Evolutionary conservation across 2,888 invertebrate genomes (phyloP), one percentile per base, ranked within the genome.

Genomic region (Sicus ferrugineus): DNA sequence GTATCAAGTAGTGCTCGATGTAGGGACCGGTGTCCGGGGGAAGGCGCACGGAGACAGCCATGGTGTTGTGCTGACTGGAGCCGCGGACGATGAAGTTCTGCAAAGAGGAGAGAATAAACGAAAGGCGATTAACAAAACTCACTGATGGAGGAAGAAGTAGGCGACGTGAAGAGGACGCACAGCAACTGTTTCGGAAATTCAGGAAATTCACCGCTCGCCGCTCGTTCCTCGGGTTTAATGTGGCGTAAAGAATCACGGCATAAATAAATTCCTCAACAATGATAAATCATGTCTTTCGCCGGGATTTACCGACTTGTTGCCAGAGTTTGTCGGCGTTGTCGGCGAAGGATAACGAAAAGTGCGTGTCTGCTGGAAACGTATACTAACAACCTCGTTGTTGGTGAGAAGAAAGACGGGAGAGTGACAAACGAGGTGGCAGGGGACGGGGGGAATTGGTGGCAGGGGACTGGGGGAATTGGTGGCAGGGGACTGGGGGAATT

Each of bases 1-100:
- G 96, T 76, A 98, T 95, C 79, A 98, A 90, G 87, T 97, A 98
- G 86, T 98, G 97, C 83, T 98, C 97, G 80, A 97, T 95, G 85
- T 95, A 95, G 9, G 95, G 94, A 2, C 95, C 94, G 79, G 93
- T 94, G 78, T 93, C 93, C 23, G 91, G 90, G 0, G 95, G 95
- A 73, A 96, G 87, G 14, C 96, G 92, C 59, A 97, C 96, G 61
- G 96, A 96, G 75, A 98, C 90, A 50, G 97, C 97, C 95, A 97
- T 96, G 67, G 97, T 96, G 78, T 94, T 93, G 52, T 92, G 90
- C 84, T 96, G 96, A 79, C 96, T 96, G 52, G 97, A 97, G 81
- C 96, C 94, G 59, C 97, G 91, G 48, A 98, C 97, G 64, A 98
- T 94, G 82, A 98, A 97, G 82, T 95, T 95, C 94, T 96, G 88